Conservation (phyloP, 1,140 invertebrate genomes). For the Subanguina moxae region DNA sequence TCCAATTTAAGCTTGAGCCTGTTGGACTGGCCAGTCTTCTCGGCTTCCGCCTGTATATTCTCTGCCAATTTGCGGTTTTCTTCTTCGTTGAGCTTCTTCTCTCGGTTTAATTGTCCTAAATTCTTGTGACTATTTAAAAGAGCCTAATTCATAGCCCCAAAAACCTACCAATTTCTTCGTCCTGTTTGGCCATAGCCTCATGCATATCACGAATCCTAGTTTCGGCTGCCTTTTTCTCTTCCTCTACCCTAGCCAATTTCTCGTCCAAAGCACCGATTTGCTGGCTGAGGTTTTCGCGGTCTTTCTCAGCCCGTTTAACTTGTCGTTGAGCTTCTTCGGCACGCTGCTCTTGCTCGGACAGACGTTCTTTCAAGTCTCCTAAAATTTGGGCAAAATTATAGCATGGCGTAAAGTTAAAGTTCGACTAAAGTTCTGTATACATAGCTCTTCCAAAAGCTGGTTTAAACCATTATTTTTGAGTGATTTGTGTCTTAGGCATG, state of each 20-base stretch:
- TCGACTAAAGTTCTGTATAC: no score
- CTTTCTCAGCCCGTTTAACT: constrained; percentile 35
- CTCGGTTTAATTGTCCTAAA: constrained; percentile 35
- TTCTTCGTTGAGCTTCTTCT: constrained; percentile 41
- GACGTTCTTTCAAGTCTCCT: constrained; percentile 16
- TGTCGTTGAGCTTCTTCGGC: constrained; percentile 42
- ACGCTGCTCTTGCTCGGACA: constrained; percentile 36
- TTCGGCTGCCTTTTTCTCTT: constrained; percentile 41
- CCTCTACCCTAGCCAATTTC: constrained; percentile 27
- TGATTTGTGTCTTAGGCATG: no score
- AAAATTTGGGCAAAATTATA: no score
- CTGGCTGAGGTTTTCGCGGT: constrained; percentile 37
- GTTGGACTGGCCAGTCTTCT: constrained; percentile 37
- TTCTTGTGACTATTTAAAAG: constrained; percentile 38
- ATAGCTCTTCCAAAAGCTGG: no score
- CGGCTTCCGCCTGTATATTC: constrained; percentile 33
- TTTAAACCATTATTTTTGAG: no score
- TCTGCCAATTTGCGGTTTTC: constrained; percentile 44
- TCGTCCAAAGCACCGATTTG: constrained; percentile 42
- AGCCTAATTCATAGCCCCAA: constrained; percentile 37
- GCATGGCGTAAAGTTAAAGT: no score
- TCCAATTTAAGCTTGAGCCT: constrained; percentile 42
- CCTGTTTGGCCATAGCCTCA: constrained; percentile 46
- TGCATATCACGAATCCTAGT: constrained; percentile 35
- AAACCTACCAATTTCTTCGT: constrained; percentile 26